A percentile compares a stretch with the other conserved stretches of the same genome.
Evolutionary conservation across 1,140 invertebrate genomes (phyloP).

Genomic region (Monomorium pharaonis): DNA sequence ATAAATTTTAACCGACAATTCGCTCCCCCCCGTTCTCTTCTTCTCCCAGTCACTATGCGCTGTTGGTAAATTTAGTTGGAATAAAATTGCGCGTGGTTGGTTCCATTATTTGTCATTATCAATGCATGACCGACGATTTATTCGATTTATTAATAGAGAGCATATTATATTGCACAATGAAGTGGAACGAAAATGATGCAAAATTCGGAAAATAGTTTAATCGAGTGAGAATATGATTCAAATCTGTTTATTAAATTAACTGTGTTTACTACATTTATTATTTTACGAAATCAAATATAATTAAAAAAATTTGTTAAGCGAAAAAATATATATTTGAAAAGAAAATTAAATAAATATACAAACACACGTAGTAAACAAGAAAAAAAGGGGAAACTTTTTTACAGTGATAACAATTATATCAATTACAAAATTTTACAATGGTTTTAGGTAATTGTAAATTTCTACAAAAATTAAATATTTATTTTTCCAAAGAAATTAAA

Average conservation of each 20-base stretch:
- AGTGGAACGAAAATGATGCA: neutral
- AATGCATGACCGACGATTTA: conserved; percentile 5
- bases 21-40: neutral
- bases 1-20: neutral
- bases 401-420: neutral
- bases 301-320: no score
- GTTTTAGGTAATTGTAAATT: neutral
- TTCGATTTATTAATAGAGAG: conserved; percentile 1
- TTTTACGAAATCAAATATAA: no score
- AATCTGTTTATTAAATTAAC: neutral
- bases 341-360: neutral
- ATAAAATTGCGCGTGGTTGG: neutral
- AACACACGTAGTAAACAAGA: neutral
- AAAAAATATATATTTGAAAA: no score
- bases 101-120: neutral
- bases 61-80: neutral
- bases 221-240: neutral
- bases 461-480: neutral
- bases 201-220: neutral
- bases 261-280: neutral
- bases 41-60: neutral
- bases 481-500: neutral
- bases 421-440: neutral
- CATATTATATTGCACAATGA: conserved; percentile 11
- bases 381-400: neutral